phyloP scores from a whole-genome alignment of 2,113 vertebrate species.

The Eretmochelys imbricata region DNA sequence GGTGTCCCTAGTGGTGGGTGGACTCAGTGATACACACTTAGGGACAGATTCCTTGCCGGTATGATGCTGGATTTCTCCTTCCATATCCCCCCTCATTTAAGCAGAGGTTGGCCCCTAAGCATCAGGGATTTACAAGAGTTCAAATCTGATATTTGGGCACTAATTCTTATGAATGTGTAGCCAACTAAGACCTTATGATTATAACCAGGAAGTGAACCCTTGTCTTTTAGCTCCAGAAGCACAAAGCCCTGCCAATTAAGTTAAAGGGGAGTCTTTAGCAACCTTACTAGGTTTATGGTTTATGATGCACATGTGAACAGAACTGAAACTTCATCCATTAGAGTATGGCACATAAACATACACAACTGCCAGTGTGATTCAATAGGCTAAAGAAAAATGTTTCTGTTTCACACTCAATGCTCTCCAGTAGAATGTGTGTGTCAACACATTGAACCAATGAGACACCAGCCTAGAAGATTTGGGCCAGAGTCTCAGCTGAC shows the following conservation, averaged over 20 bases:
- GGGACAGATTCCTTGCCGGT: neutral
- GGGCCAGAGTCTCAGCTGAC: neutral
- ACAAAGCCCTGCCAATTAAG: neutral
- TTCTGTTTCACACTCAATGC: neutral
- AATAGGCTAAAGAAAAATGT: neutral
- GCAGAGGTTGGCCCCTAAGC: neutral
- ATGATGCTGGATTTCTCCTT: neutral
- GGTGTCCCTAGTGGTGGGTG: too few species aligned
- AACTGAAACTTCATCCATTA: rapidly evolving
- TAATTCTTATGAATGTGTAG: rapidly evolving
- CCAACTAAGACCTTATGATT: neutral
- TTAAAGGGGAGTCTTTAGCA: neutral
- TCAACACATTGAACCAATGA: neutral
- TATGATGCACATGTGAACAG: neutral
- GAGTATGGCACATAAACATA: rapidly evolving
- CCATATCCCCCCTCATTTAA: too few species aligned
- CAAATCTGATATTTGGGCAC: rapidly evolving
- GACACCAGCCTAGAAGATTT: neutral
- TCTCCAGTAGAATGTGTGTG: neutral
- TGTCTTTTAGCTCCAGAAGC: rapidly evolving
- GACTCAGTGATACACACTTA: neutral
- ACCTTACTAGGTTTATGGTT: rapidly evolving
- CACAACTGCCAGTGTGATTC: neutral
- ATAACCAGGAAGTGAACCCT: rapidly evolving
- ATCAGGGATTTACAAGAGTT: neutral